Base-by-base conservation (phyloP, 2,113 vertebrate species). In the Psettodes erumei region DNA sequence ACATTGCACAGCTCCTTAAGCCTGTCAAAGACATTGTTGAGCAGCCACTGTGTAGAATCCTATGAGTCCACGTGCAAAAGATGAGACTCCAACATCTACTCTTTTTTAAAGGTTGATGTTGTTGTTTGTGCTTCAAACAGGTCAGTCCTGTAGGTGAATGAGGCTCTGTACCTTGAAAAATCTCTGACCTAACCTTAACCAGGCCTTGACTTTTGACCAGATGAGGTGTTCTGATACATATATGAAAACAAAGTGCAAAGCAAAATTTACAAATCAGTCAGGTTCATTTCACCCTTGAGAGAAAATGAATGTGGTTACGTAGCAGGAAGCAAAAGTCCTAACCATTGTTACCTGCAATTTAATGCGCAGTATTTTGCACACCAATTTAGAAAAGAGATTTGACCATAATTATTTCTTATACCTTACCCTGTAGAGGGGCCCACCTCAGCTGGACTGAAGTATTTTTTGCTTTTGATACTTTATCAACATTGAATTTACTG, bases 11-110 rank as follows among this genome's bases (percentile, higher is more conserved):
- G 68, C 35, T 45, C 16, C 54, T 37, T 11, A 40, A 63, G 71
- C 50, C 37, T 67, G 33, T 35, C 32, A 45, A 63, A 56, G 58
- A 75, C 79, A 51, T 78, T 50, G 42, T 47, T 2, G 19, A 53
- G 68, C n/a, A 73, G 70, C 38, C 18, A 67, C 48, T n/a, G 71
- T 59, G 56, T 65, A 61, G n/a, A 85, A 77, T 75, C 53, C 50
- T 77, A 43, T 59, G 56, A 81, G 51, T 54, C 56, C 18, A 12
- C 35, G 2, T 71, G 51, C 35, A 23, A 75, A 58, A 67, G 53
- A 59, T 33, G 35, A 45, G 47, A 55, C 12, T 13, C 16, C 33
- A 37, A 65, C 68, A 50, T 80, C 65, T 77, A 58, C 65, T 79
- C 47, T 45, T 38, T 8, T 33, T 70, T 47, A n/a, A 18, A 37